Base-by-base conservation (phyloP, 2,888 invertebrate genomes). In the Orthosia incerta region DNA sequence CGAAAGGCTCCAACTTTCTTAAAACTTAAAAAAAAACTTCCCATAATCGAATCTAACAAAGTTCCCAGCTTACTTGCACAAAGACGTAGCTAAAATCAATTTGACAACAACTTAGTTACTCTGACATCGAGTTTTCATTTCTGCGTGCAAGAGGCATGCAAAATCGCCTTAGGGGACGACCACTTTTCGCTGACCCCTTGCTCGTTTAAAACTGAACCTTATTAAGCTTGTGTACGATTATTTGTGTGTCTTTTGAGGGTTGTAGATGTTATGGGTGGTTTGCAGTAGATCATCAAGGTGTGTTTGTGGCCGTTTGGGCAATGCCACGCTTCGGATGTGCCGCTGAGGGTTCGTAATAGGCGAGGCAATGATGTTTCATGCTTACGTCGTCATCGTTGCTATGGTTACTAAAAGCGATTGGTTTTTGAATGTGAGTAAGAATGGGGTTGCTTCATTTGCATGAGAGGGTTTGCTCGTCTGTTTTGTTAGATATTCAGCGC, bases 51-150 rank as follows among this genome's bases (percentile, higher is more conserved):
- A 77, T 71, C 20, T 76, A 84, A 81, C 78, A 65, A 84, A 84
- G 60, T 80, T 76, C 56, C 65, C 67, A 79, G 71, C 60, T 62
- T 68, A 76, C 82, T 64, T 50, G 31, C 68, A 71, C 88, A 84
- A 83, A 86, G 88, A 82, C 82, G 71, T 57, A n/a, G 46, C 77
- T 74, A 75, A 87, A 89, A 88, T 89, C 87, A 88, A 89, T 90
- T 88, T 88, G 79, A 84, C 83, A 87, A 79, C 84, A 87, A 88
- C 87, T 88, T 87, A 85, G 88, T 93, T 92, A 91, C 89, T 73
- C 65, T 67, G 39, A 84, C 88, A 88, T 85, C 86, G 86, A 91
- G 89, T 92, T 93, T 93, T 91, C 93, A 93, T 93, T 91, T 92
- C 88, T 88, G 86, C 87, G 91, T 86, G 87, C 91, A 93, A 89